Conservation (phyloP, 2,888 invertebrate species). For the Drosophila heteroneura region DNA sequence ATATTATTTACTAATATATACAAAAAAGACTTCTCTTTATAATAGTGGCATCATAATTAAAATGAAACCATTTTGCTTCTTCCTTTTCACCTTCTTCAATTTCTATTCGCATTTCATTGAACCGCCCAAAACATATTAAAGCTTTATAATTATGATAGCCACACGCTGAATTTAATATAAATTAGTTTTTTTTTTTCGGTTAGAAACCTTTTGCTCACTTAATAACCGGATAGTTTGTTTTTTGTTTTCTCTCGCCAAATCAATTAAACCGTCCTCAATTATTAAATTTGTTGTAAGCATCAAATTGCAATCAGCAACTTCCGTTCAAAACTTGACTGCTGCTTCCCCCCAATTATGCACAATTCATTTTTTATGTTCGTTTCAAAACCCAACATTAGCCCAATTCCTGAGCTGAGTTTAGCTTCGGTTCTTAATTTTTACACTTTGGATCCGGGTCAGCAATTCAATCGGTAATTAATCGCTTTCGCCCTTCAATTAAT, state of each 20-base stretch:
- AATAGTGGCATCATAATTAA: background rate
- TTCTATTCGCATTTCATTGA: background rate
- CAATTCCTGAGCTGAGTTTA: constrained; percentile 39
- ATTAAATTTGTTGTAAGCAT: constrained; percentile 44
- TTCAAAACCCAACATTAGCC: constrained; percentile 45
- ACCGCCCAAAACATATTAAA: background rate
- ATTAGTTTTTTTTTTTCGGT: background rate
- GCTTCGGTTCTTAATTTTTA: constrained; percentile 25
- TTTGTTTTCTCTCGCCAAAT: constrained; percentile 26
- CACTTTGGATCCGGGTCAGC: constrained; percentile 25
- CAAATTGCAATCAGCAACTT: constrained; percentile 56
- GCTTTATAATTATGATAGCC: constrained; percentile 29
- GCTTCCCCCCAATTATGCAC: constrained; percentile 50
- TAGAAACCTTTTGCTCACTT: background rate
- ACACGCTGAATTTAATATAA: constrained; percentile 11
- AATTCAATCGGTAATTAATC: constrained; percentile 38
- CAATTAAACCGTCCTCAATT: constrained; percentile 61
- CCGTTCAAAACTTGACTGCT: constrained; percentile 21
- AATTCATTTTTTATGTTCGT: constrained; percentile 20
- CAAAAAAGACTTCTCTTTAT: background rate
- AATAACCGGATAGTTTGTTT: constrained; percentile 38
- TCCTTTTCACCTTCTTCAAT: background rate
- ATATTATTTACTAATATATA: too few relatives aligned
- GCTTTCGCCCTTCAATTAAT: constrained; percentile 54
- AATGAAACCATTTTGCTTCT: background rate